Evolutionary conservation across 1,140 invertebrate genomes (phyloP), one percentile per base, ranked within the genome.

Genomic region (Nomia melanderi): DNA sequence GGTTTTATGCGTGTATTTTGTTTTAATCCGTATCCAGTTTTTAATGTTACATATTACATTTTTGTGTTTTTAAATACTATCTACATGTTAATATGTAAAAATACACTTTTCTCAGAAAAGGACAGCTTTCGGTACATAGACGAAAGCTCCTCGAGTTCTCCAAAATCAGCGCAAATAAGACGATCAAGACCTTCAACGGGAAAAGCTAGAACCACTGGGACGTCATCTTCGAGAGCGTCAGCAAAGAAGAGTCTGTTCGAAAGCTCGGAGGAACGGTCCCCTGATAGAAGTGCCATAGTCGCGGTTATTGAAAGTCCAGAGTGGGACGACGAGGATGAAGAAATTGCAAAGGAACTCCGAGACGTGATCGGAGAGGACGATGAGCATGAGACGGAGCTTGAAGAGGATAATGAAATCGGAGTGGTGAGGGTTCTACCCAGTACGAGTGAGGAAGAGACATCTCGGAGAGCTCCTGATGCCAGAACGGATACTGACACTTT

Each of bases 251-350:
- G 79, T 44, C 27, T 89, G 7, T 88, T 88, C 25, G 90, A 91
- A 39, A 90, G 88, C 27, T 90, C 90, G 0, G 90, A 89, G n/a
- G 91, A 92, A n/a, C 84, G 79, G 31, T 90, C 89, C 11, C 87
- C 87, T 0, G 88, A 90, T 75, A 86, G 87, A n/a, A 91, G 90
- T 44, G 92, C 92, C 0, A 92, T 92, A 39, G 81, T 92, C 6
- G 92, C 91, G 2, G 92, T 92, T 3, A 90, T 92, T 50, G 91
- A 92, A 36, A 92, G 90, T 66, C 90, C 92, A 2, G 90, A 90
- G 54, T 92, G 91, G 91, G 90, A 90, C 25, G 86, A 90, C 60
- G 89, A 91, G 27, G 89, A 89, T 44, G 85, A 88, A 33, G 88
- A 90, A 31, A 72, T 92, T 1, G 89, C 87, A 0, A 90, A 91